A percentile compares a stretch with the other conserved stretches of the same genome.
phyloP scores from a whole-genome alignment of 2,888 invertebrate genomes.

The Lithosia quadra region DNA sequence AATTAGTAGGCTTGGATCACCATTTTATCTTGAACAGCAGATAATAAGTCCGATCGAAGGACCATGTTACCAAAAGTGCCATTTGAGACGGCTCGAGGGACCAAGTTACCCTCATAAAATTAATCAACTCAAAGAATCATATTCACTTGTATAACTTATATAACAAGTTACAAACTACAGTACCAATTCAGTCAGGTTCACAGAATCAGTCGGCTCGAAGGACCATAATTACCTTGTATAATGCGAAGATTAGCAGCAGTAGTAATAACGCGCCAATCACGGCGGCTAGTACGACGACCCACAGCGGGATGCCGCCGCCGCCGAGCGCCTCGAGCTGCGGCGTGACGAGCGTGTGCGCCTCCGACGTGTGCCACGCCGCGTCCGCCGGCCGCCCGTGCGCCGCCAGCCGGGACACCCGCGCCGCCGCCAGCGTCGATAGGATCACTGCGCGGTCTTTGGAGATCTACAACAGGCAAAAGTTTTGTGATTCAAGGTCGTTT shows the following conservation, averaged over 20 bases:
- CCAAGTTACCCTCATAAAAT: no score
- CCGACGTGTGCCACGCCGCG: conserved; percentile 86
- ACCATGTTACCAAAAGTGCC: not conserved
- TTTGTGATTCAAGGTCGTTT: not conserved
- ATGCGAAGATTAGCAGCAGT: conserved; percentile 91
- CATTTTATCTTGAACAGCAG: no score
- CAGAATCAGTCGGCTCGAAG: not conserved
- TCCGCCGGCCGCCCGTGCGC: conserved; percentile 86
- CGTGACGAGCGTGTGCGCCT: conserved; percentile 91
- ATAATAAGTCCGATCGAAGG: not conserved
- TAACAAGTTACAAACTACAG: no score
- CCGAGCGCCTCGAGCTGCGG: conserved; percentile 89
- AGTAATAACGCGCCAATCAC: conserved; percentile 93
- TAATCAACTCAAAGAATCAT: no score
- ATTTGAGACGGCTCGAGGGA: not conserved
- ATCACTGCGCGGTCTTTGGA: conserved; percentile 85
- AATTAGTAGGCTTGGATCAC: not conserved
- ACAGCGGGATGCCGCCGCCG: conserved; percentile 92
- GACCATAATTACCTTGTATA: conserved; percentile 91
- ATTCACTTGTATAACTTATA: no score
- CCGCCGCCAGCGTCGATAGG: conserved; percentile 92
- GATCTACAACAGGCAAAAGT: conserved; percentile 62
- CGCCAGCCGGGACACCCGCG: conserved; percentile 91
- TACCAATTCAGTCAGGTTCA: no score
- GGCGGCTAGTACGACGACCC: conserved; percentile 95